phyloP scores from a whole-genome alignment of 2,888 invertebrate genomes.

The Eulithis prunata region DNA sequence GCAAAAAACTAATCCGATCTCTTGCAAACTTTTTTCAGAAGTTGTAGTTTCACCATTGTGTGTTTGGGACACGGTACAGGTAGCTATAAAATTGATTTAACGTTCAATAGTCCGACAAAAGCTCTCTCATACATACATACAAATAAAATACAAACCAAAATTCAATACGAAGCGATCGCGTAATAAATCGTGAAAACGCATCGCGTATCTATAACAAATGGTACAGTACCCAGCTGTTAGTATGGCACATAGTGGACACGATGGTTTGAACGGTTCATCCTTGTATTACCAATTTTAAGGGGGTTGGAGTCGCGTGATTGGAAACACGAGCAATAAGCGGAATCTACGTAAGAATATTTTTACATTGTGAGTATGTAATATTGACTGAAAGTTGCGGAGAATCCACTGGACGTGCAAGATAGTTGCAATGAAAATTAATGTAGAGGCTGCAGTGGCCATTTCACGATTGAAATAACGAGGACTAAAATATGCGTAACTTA shows the following conservation, averaged over 20 bases:
- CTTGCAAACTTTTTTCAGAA: neutral
- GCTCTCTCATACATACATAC: slow-evolving; percentile 22
- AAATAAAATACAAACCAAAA: slow-evolving; percentile 52
- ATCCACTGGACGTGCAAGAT: too few species aligned
- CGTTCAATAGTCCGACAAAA: slow-evolving; percentile 45
- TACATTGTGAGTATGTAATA: too few species aligned
- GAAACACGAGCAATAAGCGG: too few species aligned
- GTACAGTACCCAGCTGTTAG: slow-evolving; percentile 4
- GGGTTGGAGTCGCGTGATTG: too few species aligned
- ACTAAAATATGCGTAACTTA: too few species aligned
- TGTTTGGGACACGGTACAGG: neutral
- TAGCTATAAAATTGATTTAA: slow-evolving; percentile 32
- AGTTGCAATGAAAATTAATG: too few species aligned
- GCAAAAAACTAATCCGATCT: neutral
- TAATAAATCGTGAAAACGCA: slow-evolving; percentile 64
- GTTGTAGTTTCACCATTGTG: neutral
- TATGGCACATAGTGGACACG: slow-evolving; percentile 2
- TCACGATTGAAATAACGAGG: too few species aligned
- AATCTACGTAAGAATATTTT: too few species aligned
- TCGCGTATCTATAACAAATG: slow-evolving; percentile 40
- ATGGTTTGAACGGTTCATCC: neutral
- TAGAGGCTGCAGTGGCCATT: too few species aligned
- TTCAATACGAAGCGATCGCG: slow-evolving; percentile 58
- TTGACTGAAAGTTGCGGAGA: too few species aligned
- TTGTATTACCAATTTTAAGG: neutral